phyloP scores from a whole-genome alignment of 2,797 vertebrate species.

The Schizopygopsis pylzovi region DNA sequence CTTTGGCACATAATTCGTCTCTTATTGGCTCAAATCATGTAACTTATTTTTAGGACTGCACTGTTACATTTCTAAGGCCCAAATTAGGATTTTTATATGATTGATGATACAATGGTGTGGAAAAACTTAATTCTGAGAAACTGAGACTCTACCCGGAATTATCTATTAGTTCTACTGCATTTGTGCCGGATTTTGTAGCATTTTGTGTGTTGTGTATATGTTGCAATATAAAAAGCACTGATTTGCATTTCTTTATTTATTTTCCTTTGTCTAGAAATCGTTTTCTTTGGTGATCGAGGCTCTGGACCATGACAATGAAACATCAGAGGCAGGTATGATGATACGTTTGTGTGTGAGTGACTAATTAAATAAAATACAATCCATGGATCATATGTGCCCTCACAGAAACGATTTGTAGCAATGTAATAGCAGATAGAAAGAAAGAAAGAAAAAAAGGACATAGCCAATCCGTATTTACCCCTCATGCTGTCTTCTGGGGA shows the following conservation, averaged over 20 bases:
- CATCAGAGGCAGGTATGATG: conserved; percentile 64
- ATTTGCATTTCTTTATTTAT: conserved; percentile 28
- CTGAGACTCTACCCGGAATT: not conserved
- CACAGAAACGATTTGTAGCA: conserved; percentile 23
- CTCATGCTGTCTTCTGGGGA: conserved; percentile 40
- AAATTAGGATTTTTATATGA: not conserved
- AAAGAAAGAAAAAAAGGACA: conserved; percentile 4
- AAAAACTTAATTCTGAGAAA: too few species aligned
- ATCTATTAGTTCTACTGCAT: not conserved
- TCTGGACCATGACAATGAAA: conserved; percentile 68
- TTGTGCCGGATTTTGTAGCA: not conserved
- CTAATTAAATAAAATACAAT: conserved; percentile 28
- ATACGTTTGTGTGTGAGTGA: conserved; percentile 26
- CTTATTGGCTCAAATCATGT: not conserved
- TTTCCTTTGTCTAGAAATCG: conserved; percentile 62
- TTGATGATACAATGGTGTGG: not conserved
- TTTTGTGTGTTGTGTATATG: not conserved
- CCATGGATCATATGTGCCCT: conserved; percentile 29
- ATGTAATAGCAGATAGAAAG: conserved; percentile 9
- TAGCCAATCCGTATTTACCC: conserved; percentile 30
- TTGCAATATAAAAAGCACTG: not conserved
- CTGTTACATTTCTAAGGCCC: not conserved
- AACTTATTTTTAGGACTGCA: not conserved
- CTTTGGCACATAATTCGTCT: not conserved
- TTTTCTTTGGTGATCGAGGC: conserved; percentile 68